Conservation (phyloP, 37 sponge, comb jelly and placozoan species). For the Crambe crambe region DNA sequence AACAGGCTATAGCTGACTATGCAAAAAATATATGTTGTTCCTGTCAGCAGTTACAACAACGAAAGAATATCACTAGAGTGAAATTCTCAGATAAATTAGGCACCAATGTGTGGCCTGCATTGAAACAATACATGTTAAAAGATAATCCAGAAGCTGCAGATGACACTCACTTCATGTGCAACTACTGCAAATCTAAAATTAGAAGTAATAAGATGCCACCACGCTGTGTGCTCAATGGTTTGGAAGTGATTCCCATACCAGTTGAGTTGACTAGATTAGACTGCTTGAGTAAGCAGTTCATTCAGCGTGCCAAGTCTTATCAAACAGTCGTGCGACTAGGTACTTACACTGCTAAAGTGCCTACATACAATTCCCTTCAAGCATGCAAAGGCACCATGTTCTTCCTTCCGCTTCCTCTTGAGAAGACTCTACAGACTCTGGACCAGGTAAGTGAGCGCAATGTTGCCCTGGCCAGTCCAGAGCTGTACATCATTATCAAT, state of each 20-base stretch:
- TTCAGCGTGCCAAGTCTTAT: slow-evolving; percentile 52
- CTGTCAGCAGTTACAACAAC: background rate
- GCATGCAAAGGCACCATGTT: slow-evolving; percentile 45
- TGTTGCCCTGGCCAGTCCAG: slow-evolving; percentile 9
- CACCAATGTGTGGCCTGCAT: slow-evolving; percentile 23
- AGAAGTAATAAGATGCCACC: slow-evolving; percentile 19
- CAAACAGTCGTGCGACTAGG: slow-evolving; percentile 49
- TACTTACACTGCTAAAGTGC: slow-evolving; percentile 57
- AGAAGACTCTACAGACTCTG: slow-evolving; percentile 50
- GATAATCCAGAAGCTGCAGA: background rate
- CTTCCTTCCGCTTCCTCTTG: slow-evolving; percentile 49
- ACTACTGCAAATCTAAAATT: slow-evolving; percentile 45
- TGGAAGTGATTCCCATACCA: slow-evolving; percentile 35
- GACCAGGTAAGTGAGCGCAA: too few species aligned
- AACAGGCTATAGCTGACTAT: background rate
- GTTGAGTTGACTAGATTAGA: slow-evolving; percentile 40
- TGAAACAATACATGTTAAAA: slow-evolving; percentile 29
- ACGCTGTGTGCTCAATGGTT: slow-evolving; percentile 1
- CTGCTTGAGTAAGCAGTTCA: slow-evolving; percentile 40
- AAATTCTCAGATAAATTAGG: slow-evolving; percentile 18
- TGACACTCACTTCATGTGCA: slow-evolving; percentile 31
- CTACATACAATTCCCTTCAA: slow-evolving; percentile 40
- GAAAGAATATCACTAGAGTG: background rate
- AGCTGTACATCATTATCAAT: slow-evolving; percentile 44
- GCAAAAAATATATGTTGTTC: background rate